These are phyloP conservation scores for Toxotes chatareus DNA, from an alignment of 2,113 vertebrate species.

Conservation along the genomic window DNA sequence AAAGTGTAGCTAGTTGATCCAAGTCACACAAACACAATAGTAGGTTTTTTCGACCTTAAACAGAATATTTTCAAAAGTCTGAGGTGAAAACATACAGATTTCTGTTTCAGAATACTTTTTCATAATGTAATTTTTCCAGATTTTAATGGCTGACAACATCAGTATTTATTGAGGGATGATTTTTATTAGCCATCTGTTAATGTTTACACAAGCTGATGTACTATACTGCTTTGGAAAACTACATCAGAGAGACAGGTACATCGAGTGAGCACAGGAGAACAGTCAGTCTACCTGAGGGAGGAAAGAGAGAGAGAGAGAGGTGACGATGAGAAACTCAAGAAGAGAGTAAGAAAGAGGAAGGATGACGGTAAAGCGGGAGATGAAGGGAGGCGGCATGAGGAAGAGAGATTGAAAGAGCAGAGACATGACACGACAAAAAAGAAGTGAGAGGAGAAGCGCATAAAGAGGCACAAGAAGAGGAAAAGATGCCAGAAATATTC, in stretches of 20 bases:
- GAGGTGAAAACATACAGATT: not conserved
- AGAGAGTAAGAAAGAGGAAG: not conserved
- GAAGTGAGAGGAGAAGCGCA: not conserved
- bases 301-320: not conserved
- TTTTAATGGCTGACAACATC: constrained; percentile 1
- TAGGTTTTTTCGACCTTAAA: not conserved
- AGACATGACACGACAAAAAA: constrained; percentile 1
- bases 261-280: not conserved
- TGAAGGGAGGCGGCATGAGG: not conserved
- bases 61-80: not conserved
- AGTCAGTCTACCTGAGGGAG: not conserved
- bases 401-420: not conserved
- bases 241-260: not conserved
- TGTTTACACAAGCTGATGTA: constrained; percentile 43
- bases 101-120: not conserved
- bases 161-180: constrained; percentile 21
- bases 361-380: not conserved
- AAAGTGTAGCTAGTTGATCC: not conserved
- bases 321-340: not conserved
- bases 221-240: not conserved
- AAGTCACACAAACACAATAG: not conserved
- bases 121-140: not conserved
- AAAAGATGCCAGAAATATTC: not conserved
- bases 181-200: constrained; percentile 49
- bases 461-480: not conserved